Evolutionary conservation across 2,113 vertebrate species (phyloP), one percentile per base, ranked within the genome.

Genomic region (Macrotus californicus): DNA sequence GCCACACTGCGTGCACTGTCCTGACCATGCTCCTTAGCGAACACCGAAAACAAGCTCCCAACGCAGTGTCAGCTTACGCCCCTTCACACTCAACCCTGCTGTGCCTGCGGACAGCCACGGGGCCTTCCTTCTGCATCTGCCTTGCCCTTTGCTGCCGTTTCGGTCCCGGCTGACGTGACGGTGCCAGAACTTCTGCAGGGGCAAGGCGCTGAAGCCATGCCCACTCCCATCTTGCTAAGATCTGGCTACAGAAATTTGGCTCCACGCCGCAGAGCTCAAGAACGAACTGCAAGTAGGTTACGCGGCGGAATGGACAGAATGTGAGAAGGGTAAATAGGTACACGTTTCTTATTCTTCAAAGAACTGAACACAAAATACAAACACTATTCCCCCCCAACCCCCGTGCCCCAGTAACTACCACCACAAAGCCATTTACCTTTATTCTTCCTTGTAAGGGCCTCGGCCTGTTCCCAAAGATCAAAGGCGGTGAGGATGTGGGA

Each of bases 401-500:
- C 18, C 39, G 2, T 0, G 2, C 24, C 34, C 54, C 31, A 3
- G 29, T 3, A 12, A 61, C 9, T 0, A 48, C n/a, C 15, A 16
- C 81, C 43, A n/a, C 52, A 31, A 21, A 46, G 6, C 76, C 86
- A 15, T 97, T 98, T 97, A 99, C 99, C 99, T 91, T 98, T 99
- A 97, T 99, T 99, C 97, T 97, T 98, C 83, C 93, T 97, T 31
- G 98, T 97, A 46, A 99, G 97, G 43, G 97, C 97, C 94, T 99
- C 99, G 0, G 99, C 99, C 97, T 99, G 98, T 95, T 99, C 99
- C 99, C 99, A 99, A 54, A 98, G 97, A 54, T 99, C 98, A 54
- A 99, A 99, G 1, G 99, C 99, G 1, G 97, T 99, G 76, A 99
- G 98, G 96, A 99, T 97, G 19, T 99, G 98, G 15, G 98, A 98